These are phyloP conservation scores for Strigops habroptila DNA, from an alignment of 2,113 vertebrate species.

Conservation along the genomic window DNA sequence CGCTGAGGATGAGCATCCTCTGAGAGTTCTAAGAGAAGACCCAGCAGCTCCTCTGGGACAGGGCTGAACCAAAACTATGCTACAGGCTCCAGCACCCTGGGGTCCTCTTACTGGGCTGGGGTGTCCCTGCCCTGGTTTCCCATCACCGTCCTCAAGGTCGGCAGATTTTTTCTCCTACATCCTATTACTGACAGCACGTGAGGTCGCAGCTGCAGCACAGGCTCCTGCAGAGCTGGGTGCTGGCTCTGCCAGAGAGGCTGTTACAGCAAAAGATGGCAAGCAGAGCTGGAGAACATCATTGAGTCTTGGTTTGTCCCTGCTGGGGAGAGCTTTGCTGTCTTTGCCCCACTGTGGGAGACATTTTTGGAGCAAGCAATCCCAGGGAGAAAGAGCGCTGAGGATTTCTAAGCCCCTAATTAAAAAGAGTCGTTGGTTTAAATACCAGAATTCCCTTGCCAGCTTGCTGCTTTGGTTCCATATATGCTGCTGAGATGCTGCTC, in stretches of 20 bases:
- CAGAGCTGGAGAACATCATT: background rate
- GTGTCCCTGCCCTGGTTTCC: background rate
- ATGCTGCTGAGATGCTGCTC: background rate
- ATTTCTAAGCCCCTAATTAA: slow-evolving; percentile 49
- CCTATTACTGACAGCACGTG: rapidly evolving
- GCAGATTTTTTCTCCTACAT: background rate
- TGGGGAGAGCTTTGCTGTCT: background rate
- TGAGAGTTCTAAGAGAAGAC: background rate
- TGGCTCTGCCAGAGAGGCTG: background rate
- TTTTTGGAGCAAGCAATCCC: background rate
- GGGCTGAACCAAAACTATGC: background rate
- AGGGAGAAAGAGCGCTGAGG: background rate
- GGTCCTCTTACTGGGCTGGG: background rate
- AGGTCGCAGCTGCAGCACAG: background rate
- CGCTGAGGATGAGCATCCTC: background rate
- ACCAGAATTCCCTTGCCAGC: slow-evolving; percentile 29
- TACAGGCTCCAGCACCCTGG: background rate
- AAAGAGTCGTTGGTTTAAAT: slow-evolving; percentile 24
- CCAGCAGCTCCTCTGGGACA: background rate
- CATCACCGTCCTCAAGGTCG: background rate
- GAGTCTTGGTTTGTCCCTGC: rapidly evolving
- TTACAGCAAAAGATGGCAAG: background rate
- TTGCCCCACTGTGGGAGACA: background rate
- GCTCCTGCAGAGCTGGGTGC: background rate
- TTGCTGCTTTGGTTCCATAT: slow-evolving; percentile 36